phyloP scores from a whole-genome alignment of 2,797 vertebrate genomes.

The Peromyscus nudipes region DNA sequence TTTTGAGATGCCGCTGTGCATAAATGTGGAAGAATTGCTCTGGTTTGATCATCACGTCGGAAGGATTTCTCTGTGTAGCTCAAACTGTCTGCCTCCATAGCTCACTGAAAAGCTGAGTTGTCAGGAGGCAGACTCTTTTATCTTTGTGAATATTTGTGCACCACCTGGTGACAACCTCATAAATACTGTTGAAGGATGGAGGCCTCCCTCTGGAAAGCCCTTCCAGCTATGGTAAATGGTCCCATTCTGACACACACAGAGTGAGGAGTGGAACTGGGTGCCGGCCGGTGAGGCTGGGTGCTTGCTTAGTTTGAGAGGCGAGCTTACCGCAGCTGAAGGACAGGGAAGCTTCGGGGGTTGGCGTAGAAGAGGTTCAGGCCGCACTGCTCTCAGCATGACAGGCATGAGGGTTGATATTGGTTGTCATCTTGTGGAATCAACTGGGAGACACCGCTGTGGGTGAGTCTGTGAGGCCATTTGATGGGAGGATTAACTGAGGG shows the following conservation, averaged over 20 bases:
- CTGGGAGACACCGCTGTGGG: neutral
- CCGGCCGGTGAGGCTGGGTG: fast-evolving
- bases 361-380: neutral
- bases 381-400: fast-evolving
- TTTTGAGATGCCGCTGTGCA: neutral
- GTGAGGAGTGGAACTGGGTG: fast-evolving
- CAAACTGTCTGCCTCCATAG: neutral
- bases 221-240: neutral
- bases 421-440: neutral
- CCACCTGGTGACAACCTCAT: constrained; percentile 46
- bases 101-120: neutral
- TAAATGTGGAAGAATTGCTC: constrained; percentile 35
- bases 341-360: neutral
- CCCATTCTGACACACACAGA: neutral
- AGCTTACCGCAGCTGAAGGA: fast-evolving
- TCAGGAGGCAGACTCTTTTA: constrained; percentile 3
- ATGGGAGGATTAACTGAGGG: neutral
- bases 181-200: constrained; percentile 30
- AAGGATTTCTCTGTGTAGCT: constrained; percentile 51
- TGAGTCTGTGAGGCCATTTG: neutral
- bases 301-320: no score
- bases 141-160: constrained; percentile 29
- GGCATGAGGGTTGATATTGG: neutral
- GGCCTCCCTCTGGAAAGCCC: neutral
- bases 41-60: neutral